A percentile compares a stretch with the other conserved stretches of the same genome.
Conservation (phyloP, 2,888 invertebrate genomes). For the Autographa pulchrina region DNA sequence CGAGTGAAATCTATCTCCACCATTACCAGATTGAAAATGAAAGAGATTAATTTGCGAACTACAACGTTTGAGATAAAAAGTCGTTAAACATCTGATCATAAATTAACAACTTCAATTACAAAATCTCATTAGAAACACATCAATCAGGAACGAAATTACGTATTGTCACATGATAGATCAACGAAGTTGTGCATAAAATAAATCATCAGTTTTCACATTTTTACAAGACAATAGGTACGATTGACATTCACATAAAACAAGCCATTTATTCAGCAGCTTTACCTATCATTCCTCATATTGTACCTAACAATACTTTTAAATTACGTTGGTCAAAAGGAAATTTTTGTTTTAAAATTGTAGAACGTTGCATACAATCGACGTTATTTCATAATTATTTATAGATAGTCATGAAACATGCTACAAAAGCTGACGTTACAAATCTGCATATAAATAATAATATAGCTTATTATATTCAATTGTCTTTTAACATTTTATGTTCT, state of each 20-base stretch:
- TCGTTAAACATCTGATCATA: background rate
- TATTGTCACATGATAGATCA: conserved; percentile 30
- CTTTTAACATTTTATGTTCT: background rate
- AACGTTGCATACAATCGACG: background rate
- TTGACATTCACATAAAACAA: background rate
- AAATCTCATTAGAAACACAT: conserved; percentile 23
- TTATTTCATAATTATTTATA: conserved; percentile 4
- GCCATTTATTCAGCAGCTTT: background rate
- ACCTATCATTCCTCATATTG: background rate
- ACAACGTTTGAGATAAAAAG: background rate
- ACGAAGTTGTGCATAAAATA: conserved; percentile 24
- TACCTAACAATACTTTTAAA: background rate
- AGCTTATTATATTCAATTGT: background rate
- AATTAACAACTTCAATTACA: conserved; percentile 15
- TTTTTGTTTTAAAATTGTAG: background rate
- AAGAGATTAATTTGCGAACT: background rate
- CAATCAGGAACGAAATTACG: conserved; percentile 26
- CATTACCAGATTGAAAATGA: background rate
- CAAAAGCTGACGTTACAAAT: background rate
- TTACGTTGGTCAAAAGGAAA: background rate
- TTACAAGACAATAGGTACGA: conserved; percentile 21
- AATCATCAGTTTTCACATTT: conserved; percentile 29
- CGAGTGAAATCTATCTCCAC: background rate
- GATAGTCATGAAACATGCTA: background rate
- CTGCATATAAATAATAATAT: background rate